Conservation (phyloP, 2,888 invertebrate genomes). For the Epiblema foenella region DNA sequence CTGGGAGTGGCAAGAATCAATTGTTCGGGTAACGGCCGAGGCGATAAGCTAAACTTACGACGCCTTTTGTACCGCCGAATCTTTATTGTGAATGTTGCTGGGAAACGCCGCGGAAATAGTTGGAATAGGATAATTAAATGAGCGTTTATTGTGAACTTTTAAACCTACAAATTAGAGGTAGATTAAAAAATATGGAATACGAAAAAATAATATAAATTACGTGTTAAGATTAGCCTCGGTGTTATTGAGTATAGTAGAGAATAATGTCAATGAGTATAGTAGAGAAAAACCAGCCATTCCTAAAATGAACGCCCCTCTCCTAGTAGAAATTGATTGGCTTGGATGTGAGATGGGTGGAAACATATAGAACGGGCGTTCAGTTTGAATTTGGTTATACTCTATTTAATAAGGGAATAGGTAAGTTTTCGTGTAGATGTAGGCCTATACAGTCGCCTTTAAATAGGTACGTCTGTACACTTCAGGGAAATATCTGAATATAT, state of each 20-base stretch:
- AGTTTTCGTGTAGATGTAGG: too few species aligned
- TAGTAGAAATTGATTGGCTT: too few species aligned
- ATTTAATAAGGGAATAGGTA: too few species aligned
- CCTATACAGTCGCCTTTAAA: too few species aligned
- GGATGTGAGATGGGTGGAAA: too few species aligned
- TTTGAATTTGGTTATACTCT: too few species aligned
- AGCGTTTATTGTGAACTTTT: conserved; percentile 11
- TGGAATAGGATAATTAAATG: conserved; percentile 33
- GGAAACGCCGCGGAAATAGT: conserved; percentile 27
- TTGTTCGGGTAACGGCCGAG: conserved; percentile 77
- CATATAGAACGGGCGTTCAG: too few species aligned
- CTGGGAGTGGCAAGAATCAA: conserved; percentile 72
- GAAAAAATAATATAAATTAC: not conserved
- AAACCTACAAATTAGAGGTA: not conserved
- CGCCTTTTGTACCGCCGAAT: conserved; percentile 74
- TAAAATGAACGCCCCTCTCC: too few species aligned
- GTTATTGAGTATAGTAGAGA: too few species aligned
- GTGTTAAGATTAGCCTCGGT: not conserved
- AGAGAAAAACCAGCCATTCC: too few species aligned
- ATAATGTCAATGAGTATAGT: not conserved
- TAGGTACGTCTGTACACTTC: too few species aligned
- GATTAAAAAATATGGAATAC: not conserved
- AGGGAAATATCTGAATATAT: too few species aligned
- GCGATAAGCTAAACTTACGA: conserved; percentile 80
- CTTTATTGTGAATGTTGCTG: conserved; percentile 66